Percentiles rank a stretch among this genome's conserved stretches.
phyloP scores from a whole-genome alignment of 2,797 vertebrate genomes.

The Cuculus canorus region DNA sequence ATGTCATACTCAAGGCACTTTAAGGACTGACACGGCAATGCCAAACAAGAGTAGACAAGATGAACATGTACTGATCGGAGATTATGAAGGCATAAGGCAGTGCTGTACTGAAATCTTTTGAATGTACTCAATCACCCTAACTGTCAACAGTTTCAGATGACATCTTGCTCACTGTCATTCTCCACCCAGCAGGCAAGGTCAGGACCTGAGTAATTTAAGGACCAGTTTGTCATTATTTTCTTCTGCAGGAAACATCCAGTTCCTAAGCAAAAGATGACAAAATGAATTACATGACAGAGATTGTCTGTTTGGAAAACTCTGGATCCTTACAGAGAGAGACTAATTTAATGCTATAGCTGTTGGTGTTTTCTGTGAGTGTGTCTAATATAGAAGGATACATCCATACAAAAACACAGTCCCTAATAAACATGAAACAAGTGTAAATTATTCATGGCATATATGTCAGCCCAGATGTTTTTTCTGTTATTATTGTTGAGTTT shows the following conservation, averaged over 20 bases:
- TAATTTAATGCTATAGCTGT: neutral
- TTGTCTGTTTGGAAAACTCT: neutral
- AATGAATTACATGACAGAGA: neutral
- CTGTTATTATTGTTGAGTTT: neutral
- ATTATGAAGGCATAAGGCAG: neutral
- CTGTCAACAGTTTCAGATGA: neutral
- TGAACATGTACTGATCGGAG: conserved; percentile 5
- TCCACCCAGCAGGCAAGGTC: neutral
- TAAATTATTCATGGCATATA: neutral
- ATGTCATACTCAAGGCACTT: neutral
- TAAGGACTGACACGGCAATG: neutral
- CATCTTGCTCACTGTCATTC: neutral
- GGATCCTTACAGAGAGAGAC: neutral
- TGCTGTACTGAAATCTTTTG: neutral
- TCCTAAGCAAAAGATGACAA: neutral
- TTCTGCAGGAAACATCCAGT: neutral
- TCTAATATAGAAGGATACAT: neutral
- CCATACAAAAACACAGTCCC: neutral
- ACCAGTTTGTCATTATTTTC: neutral
- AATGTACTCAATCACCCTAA: neutral
- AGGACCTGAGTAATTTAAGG: neutral
- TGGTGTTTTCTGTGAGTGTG: neutral
- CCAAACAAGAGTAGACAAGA: neutral
- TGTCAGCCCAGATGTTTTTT: neutral
- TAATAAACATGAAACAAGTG: neutral